Conservation (phyloP, 2,888 invertebrate genomes). For the Ophion slaviceki region DNA sequence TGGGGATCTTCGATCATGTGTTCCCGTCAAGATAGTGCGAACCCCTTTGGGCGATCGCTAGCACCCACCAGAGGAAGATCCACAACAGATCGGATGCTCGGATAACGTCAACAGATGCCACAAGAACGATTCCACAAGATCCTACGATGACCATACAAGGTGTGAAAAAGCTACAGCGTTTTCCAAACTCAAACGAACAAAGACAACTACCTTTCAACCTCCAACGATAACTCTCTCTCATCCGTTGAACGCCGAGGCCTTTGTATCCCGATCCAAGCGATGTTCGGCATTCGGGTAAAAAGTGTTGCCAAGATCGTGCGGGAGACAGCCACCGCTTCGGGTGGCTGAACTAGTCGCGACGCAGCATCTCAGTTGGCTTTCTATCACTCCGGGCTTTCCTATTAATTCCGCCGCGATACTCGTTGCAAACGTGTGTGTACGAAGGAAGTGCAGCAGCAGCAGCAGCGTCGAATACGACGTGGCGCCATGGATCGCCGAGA, state of each 20-base stretch:
- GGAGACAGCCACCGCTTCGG: slow-evolving; percentile 29
- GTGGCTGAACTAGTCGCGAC: slow-evolving; percentile 41
- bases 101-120: too few relatives aligned
- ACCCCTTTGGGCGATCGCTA: neutral
- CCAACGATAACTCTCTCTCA: slow-evolving; percentile 5
- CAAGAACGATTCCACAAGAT: neutral
- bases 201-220: neutral
- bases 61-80: neutral
- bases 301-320: slow-evolving; percentile 51
- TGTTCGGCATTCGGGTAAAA: slow-evolving; percentile 21
- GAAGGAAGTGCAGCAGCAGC: slow-evolving; percentile 74
- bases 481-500: slow-evolving; percentile 79
- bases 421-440: slow-evolving; percentile 37
- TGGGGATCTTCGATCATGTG: neutral
- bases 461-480: slow-evolving; percentile 73
- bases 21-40: slow-evolving; percentile 1
- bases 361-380: slow-evolving; percentile 53
- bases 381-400: slow-evolving; percentile 65
- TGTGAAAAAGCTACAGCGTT: neutral
- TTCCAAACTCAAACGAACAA: neutral
- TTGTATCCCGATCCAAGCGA: slow-evolving; percentile 21
- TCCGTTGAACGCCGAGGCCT: neutral
- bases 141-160: neutral
- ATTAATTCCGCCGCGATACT: slow-evolving; percentile 63
- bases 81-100: neutral